A percentile compares a stretch with the other conserved stretches of the same genome.
These are phyloP conservation scores for Psophia crepitans DNA, from an alignment of 2,113 vertebrate species.

Conservation along the genomic window DNA sequence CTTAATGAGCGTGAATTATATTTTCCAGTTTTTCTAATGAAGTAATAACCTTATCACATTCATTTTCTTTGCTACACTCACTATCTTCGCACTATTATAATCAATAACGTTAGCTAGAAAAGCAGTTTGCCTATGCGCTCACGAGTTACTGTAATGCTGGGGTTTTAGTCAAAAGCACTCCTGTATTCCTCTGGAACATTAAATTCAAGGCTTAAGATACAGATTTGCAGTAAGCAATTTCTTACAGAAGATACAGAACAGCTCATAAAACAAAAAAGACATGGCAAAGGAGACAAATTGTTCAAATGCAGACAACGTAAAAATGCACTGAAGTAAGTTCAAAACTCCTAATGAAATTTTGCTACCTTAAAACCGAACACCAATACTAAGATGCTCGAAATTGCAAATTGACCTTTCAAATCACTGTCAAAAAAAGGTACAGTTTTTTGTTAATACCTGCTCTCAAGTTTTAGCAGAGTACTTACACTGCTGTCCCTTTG, in stretches of 20 bases:
- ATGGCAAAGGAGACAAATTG: background rate
- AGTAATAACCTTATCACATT: background rate
- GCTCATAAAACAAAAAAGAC: background rate
- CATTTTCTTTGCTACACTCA: conserved; percentile 4
- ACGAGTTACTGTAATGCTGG: background rate
- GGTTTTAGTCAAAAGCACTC: background rate
- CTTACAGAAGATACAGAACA: background rate
- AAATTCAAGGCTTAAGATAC: background rate
- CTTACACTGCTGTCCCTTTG: background rate
- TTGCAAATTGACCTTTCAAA: background rate
- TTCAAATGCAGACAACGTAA: background rate
- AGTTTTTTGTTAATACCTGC: background rate
- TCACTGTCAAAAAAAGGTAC: background rate
- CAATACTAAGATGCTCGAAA: background rate
- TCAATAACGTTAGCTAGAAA: background rate
- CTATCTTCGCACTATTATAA: background rate
- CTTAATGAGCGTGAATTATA: background rate
- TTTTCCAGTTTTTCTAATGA: conserved; percentile 27
- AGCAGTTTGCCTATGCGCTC: background rate
- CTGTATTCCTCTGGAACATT: background rate
- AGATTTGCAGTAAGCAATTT: background rate
- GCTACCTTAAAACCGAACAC: background rate
- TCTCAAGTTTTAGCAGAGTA: background rate
- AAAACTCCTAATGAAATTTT: background rate
- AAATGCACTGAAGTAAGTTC: background rate